Percentiles rank a stretch among this genome's conserved stretches.
Conservation (phyloP, 2,888 invertebrate genomes). For the Griposia aprilina region DNA sequence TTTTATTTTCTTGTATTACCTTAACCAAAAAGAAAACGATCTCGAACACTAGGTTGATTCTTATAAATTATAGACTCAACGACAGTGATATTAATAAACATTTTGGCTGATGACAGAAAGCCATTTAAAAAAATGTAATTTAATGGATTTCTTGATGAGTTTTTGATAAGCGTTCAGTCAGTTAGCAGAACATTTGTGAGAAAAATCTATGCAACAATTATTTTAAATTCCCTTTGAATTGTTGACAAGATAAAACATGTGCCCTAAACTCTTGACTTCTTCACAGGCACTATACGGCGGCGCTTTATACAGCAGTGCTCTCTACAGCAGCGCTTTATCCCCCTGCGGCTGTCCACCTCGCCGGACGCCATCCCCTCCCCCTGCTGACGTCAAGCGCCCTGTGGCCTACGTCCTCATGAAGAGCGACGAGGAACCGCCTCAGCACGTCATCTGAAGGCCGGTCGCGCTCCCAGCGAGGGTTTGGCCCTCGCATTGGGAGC, state of each 20-base stretch:
- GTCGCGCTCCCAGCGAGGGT: constrained; percentile 94
- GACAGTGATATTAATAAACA: background rate
- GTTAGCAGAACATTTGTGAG: background rate
- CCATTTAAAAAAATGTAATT: too few relatives aligned
- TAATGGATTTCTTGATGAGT: too few relatives aligned
- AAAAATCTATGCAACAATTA: background rate
- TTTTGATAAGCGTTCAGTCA: too few relatives aligned
- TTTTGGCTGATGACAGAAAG: background rate
- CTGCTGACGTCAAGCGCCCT: constrained; percentile 88
- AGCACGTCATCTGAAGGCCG: constrained; percentile 96
- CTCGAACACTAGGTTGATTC: background rate
- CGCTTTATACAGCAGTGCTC: constrained; percentile 86
- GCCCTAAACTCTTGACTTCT: constrained; percentile 17
- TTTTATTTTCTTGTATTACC: background rate
- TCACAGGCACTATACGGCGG: constrained; percentile 87
- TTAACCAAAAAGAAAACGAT: background rate
- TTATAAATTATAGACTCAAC: background rate
- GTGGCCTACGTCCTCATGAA: constrained; percentile 92
- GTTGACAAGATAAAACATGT: background rate
- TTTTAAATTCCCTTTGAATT: background rate
- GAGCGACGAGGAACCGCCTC: constrained; percentile 90
- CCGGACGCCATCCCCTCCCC: constrained; percentile 84
- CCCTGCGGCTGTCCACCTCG: constrained; percentile 88
- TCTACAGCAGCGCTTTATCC: constrained; percentile 86
- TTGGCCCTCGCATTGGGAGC: constrained; percentile 89